Evolutionary conservation across 2,113 vertebrate genomes (phyloP).

Genomic region (Calcarius ornatus): DNA sequence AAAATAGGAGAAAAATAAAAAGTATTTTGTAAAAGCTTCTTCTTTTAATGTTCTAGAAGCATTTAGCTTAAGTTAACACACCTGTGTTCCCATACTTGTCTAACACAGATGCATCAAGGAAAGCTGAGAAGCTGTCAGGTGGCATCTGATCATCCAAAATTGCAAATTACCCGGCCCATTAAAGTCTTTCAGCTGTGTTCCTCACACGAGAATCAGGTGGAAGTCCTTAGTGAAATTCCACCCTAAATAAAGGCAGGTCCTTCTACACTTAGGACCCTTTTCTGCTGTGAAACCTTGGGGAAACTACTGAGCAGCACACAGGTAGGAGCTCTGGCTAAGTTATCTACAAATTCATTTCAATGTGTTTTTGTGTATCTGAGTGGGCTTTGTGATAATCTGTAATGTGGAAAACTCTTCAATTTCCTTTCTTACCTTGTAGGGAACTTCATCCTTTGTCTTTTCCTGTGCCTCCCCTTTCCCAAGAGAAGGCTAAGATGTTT

Average conservation of each 20-base stretch:
- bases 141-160: background rate
- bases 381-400: background rate
- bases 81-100: background rate
- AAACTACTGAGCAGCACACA: rapidly evolving
- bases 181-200: background rate
- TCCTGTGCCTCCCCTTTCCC: background rate
- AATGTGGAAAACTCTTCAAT: background rate
- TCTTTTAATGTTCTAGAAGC: background rate
- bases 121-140: background rate
- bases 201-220: rapidly evolving
- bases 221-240: background rate
- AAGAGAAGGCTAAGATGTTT: background rate
- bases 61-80: background rate
- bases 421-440: background rate
- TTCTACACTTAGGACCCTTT: background rate
- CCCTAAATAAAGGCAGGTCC: background rate
- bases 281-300: background rate
- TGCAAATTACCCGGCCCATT: background rate
- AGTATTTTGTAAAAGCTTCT: background rate
- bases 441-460: background rate
- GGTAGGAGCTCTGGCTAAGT: background rate
- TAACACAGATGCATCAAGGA: background rate
- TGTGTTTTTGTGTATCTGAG: background rate
- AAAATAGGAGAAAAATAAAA: background rate
- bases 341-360: rapidly evolving